A percentile compares a stretch with the other conserved stretches of the same genome.
Evolutionary conservation across 2,797 vertebrate species (phyloP).

Genomic region (Rhinogobio ventralis): DNA sequence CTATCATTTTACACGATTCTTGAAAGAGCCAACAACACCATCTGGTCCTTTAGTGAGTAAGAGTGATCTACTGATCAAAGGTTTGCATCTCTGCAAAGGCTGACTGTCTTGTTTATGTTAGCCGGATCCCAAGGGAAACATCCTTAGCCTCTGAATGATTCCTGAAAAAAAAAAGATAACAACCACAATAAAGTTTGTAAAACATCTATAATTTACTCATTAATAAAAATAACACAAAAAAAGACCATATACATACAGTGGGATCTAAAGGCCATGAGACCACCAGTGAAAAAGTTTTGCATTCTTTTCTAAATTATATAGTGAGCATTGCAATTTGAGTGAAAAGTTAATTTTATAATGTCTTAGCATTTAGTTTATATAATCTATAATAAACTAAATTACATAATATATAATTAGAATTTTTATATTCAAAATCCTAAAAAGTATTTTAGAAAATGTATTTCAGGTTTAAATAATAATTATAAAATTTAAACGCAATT

Average conservation of each 20-base stretch:
- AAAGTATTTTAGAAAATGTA: neutral
- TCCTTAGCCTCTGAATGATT: neutral
- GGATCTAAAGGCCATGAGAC: too few relatives aligned
- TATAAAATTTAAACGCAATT: neutral
- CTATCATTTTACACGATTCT: neutral
- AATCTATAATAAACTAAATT: too few relatives aligned
- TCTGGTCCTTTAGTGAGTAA: constrained; percentile 19
- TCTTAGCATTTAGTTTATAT: neutral
- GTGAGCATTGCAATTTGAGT: neutral
- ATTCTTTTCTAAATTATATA: neutral
- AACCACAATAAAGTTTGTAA: neutral
- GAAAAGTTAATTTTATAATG: neutral
- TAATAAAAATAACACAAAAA: neutral
- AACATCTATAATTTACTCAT: neutral
- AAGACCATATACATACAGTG: neutral
- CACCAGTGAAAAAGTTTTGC: neutral
- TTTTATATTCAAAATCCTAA: neutral
- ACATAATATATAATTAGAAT: too few relatives aligned
- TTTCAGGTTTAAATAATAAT: neutral
- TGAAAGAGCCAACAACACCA: constrained; percentile 18
- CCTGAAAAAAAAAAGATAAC: constrained; percentile 16
- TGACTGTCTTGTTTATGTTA: neutral
- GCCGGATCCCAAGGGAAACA: neutral
- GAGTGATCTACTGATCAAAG: constrained; percentile 25
- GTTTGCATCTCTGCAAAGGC: constrained; percentile 6